Evolutionary conservation across 2,113 vertebrate species (phyloP).

Genomic region (Myxocyprinus asiaticus): DNA sequence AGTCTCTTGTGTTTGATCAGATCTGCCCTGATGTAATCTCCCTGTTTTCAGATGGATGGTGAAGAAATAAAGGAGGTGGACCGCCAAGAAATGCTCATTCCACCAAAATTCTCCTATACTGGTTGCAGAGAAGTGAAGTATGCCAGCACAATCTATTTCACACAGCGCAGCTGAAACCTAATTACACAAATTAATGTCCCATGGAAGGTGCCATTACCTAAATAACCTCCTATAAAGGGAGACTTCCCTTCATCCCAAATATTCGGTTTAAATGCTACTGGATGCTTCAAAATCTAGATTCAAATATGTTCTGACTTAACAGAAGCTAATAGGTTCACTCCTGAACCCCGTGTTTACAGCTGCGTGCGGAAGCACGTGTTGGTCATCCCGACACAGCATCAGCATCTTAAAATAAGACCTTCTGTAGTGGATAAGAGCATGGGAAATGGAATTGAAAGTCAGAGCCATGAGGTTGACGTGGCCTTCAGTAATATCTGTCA

Average conservation of each 20-base stretch:
- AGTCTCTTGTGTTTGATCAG: slow-evolving; percentile 2
- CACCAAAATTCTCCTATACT: slow-evolving; percentile 25
- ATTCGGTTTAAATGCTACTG: slow-evolving; percentile 55
- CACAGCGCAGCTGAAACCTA: slow-evolving; percentile 61
- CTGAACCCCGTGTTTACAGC: slow-evolving; percentile 34
- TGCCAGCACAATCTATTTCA: slow-evolving; percentile 45
- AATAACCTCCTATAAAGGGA: slow-evolving; percentile 60
- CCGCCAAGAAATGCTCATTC: background rate
- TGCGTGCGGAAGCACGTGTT: slow-evolving; percentile 20
- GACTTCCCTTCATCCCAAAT: slow-evolving; percentile 42
- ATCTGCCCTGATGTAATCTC: background rate
- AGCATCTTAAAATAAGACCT: slow-evolving; percentile 50
- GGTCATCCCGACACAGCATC: slow-evolving; percentile 13
- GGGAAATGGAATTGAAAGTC: slow-evolving; percentile 55
- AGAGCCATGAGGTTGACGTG: slow-evolving; percentile 50
- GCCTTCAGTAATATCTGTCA: slow-evolving; percentile 53
- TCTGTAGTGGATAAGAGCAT: slow-evolving; percentile 29
- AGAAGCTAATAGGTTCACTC: slow-evolving; percentile 15
- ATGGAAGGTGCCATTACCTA: slow-evolving; percentile 68
- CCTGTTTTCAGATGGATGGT: background rate
- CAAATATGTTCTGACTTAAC: slow-evolving; percentile 39
- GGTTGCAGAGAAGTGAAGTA: slow-evolving; percentile 28
- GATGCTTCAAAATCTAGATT: slow-evolving; percentile 49
- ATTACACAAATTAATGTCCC: slow-evolving; percentile 75
- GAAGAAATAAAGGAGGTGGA: slow-evolving; percentile 7